phyloP scores from a whole-genome alignment of 2,797 vertebrate genomes.

The Hoplostethus atlanticus region DNA sequence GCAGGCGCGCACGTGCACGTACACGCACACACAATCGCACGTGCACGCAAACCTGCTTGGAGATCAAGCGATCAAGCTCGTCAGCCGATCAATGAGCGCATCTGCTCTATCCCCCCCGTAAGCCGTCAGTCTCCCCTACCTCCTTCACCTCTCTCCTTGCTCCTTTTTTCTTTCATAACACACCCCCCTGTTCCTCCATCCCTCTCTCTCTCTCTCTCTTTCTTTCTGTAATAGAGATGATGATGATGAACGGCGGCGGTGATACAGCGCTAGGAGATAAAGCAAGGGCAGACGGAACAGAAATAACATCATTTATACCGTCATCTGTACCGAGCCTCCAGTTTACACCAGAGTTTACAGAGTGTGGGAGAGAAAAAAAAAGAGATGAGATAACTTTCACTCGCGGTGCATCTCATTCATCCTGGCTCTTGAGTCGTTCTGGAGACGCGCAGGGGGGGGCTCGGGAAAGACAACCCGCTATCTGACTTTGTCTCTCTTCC shows the following conservation, averaged over 20 bases:
- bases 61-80: slow-evolving; percentile 64
- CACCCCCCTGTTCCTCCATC: slow-evolving; percentile 2
- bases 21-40: slow-evolving; percentile 12
- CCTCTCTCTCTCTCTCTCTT: neutral
- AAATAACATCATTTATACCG: slow-evolving; percentile 34
- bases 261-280: slow-evolving; percentile 42
- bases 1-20: neutral
- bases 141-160: neutral
- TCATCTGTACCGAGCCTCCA: slow-evolving; percentile 28
- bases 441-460: slow-evolving; percentile 37
- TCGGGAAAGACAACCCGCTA: slow-evolving; percentile 37
- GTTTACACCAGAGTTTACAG: slow-evolving; percentile 58
- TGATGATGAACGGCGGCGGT: slow-evolving; percentile 39
- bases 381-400: slow-evolving; percentile 69
- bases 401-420: slow-evolving; percentile 61
- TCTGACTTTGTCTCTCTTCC: slow-evolving; percentile 51
- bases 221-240: slow-evolving; percentile 39
- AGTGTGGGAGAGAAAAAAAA: slow-evolving; percentile 25
- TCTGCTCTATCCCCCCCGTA: slow-evolving; percentile 45
- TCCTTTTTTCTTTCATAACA: neutral
- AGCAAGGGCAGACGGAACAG: slow-evolving; percentile 44
- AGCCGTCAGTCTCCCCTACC: slow-evolving; percentile 24
- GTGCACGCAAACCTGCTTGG: neutral
- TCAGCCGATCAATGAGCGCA: slow-evolving; percentile 66
- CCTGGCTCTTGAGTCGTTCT: slow-evolving; percentile 44